Base-by-base conservation (phyloP, 2,797 vertebrate genomes). In the Melanotaenia pygmaea region DNA sequence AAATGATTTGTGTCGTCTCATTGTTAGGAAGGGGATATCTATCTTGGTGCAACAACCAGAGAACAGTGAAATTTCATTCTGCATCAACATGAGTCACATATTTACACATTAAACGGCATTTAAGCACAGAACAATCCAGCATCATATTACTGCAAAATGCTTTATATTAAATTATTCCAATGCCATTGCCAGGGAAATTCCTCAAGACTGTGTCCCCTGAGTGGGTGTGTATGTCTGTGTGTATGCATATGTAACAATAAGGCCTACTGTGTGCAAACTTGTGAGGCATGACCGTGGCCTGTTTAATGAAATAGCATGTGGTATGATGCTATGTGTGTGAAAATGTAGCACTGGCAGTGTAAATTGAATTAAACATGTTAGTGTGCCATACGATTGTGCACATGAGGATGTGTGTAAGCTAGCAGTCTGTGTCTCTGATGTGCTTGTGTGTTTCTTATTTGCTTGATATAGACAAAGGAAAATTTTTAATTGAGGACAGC, bases 281-380 rank as follows among this genome's bases (percentile, higher is more conserved):
- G 76, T 87, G 86, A 89, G 85, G 86, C 88, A 74, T 86, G 81
- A 83, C 80, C 73, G 51, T 61, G 62, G 77, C 70, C 81, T 82
- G 72, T 86, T 88, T 91, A 91, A 92, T 89, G 73, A 92, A 87
- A 85, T 78, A 89, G 81, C 87, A 81, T 87, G 87, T 81, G 91
- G 71, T 85, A 72, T 62, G 81, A 90, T 83, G 84, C 70, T 82
- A 79, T 80, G 87, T 84, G 83, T 91, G 87, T 86, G 75, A 92
- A 91, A 92, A 82, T 86, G 81, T 80, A 76, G 83, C 57, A 28
- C 66, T 2, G 68, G 64, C 73, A 84, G 86, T 87, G 76, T 85
- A 86, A 91, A 91, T 89, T 93, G 78, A 89, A 93, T 93, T 87
- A 90, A 89, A 88, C 34, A 82, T 77, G 70, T 78, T 70, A 82